Conservation (phyloP, 2,888 invertebrate genomes). For the Drosophila diplacantha region DNA sequence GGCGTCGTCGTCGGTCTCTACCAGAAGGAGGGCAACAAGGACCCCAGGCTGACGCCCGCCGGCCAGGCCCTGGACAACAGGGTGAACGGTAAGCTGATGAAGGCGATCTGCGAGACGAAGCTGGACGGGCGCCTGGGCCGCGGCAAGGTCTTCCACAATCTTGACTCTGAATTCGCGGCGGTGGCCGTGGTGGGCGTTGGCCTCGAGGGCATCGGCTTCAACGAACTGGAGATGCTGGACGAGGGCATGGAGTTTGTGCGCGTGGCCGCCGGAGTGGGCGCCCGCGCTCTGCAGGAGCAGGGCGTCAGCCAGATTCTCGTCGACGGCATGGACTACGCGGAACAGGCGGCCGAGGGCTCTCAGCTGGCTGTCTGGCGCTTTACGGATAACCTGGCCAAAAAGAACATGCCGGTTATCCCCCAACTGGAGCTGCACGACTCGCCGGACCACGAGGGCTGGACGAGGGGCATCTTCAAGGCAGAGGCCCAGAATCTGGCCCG, state of each 20-base stretch:
- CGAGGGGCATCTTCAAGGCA: slow-evolving; percentile 82
- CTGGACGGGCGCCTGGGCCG: slow-evolving; percentile 70
- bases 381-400: slow-evolving; percentile 80
- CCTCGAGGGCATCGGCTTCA: slow-evolving; percentile 80
- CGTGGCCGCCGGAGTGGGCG: slow-evolving; percentile 82
- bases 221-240: slow-evolving; percentile 83
- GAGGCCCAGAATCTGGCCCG: slow-evolving; percentile 86
- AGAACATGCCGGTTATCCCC: slow-evolving; percentile 76
- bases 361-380: slow-evolving; percentile 80
- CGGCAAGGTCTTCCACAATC: slow-evolving; percentile 80
- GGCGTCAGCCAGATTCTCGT: slow-evolving; percentile 79
- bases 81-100: slow-evolving; percentile 78
- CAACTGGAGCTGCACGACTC: slow-evolving; percentile 79
- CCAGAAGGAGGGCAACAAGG: slow-evolving; percentile 77
- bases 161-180: slow-evolving; percentile 80
- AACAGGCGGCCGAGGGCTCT: slow-evolving; percentile 83
- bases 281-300: slow-evolving; percentile 77
- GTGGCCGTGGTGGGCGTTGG: slow-evolving; percentile 85
- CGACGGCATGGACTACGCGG: slow-evolving; percentile 82
- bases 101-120: slow-evolving; percentile 77
- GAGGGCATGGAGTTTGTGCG: slow-evolving; percentile 84
- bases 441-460: slow-evolving; percentile 80
- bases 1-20: slow-evolving; percentile 79
- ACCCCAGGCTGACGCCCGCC: slow-evolving; percentile 78
- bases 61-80: slow-evolving; percentile 79